Conservation (phyloP, 2,888 invertebrate genomes). For the Sabellastarte sp. region DNA sequence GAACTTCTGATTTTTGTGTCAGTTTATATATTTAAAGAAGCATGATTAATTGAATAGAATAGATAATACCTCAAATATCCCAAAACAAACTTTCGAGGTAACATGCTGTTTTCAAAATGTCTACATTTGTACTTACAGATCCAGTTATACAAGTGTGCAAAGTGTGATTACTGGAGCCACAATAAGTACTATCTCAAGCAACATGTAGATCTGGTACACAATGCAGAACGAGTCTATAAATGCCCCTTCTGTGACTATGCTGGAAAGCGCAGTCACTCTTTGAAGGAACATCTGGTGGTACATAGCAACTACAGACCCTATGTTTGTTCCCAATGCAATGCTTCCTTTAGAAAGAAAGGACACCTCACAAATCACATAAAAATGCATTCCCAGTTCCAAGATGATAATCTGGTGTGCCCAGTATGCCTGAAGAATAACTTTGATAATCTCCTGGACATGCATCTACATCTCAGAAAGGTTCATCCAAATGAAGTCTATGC, state of each 20-base stretch:
- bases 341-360: constrained; percentile 55
- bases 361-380: constrained; percentile 55
- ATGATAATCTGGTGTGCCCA: constrained; percentile 11
- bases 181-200: constrained; percentile 56
- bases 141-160: constrained; percentile 27
- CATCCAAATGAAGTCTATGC: constrained; percentile 36
- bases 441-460: constrained; percentile 4
- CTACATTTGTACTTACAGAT: no score
- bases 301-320: constrained; percentile 52
- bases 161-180: constrained; percentile 52
- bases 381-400: constrained; percentile 34
- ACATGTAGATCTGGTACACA: constrained; percentile 54
- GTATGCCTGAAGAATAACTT: constrained; percentile 14
- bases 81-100: no score
- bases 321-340: constrained; percentile 52
- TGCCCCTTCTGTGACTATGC: constrained; percentile 58
- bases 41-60: no score
- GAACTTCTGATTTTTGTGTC: no score
- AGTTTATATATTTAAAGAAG: no score
- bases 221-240: constrained; percentile 50
- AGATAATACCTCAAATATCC: no score
- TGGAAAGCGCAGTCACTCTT: constrained; percentile 53
- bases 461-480: constrained; percentile 12
- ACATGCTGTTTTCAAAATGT: no score
- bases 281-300: constrained; percentile 54